Evolutionary conservation across 2,888 invertebrate species (phyloP).

Genomic region (Mimas tiliae): DNA sequence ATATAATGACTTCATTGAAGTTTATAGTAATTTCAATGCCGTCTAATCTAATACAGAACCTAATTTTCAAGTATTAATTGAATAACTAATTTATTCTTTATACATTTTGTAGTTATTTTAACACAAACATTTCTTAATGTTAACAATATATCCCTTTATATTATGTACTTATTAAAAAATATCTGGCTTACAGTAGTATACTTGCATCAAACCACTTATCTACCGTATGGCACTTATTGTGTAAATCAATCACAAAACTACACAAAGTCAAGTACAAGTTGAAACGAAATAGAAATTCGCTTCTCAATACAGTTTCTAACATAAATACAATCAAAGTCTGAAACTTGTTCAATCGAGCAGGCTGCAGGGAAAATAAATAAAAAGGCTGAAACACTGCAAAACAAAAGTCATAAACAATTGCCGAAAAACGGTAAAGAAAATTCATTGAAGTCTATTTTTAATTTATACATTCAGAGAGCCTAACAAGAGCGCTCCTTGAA

Average conservation of each 20-base stretch:
- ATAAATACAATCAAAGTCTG: conserved; percentile 12
- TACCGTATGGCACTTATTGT: neutral
- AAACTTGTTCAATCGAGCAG: conserved; percentile 8
- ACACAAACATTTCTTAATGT: too few relatives aligned
- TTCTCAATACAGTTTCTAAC: conserved; percentile 2
- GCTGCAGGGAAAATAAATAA: conserved; percentile 14
- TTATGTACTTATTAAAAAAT: too few relatives aligned
- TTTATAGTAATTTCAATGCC: too few relatives aligned
- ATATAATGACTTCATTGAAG: too few relatives aligned
- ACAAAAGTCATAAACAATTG: conserved; percentile 39
- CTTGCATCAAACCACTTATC: too few relatives aligned
- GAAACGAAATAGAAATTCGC: neutral
- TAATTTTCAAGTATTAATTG: too few relatives aligned
- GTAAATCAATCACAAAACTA: neutral
- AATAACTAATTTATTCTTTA: too few relatives aligned
- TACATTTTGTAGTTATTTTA: too few relatives aligned
- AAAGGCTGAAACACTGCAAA: conserved; percentile 1
- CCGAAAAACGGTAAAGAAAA: conserved; percentile 31
- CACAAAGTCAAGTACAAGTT: neutral
- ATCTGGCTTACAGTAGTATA: too few relatives aligned
- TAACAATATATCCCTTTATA: too few relatives aligned
- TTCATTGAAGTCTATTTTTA: conserved; percentile 44
- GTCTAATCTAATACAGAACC: too few relatives aligned
- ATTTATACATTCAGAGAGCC: conserved; percentile 52
- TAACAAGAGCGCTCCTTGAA: conserved; percentile 48